These are phyloP conservation scores for Microcaecilia unicolor DNA, from an alignment of 2,797 vertebrate species.

Conservation along the genomic window DNA sequence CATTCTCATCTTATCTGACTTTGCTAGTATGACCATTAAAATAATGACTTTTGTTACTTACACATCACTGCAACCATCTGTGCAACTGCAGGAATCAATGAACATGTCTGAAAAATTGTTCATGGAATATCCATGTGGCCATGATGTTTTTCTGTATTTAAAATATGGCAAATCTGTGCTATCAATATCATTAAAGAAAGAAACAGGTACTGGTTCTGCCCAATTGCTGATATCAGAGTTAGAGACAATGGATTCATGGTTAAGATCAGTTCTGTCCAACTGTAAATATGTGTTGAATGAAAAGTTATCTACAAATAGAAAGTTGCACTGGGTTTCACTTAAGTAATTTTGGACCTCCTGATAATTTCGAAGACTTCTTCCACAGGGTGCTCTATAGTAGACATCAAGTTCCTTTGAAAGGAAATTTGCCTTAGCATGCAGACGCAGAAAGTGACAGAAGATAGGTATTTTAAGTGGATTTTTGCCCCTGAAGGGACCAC, in stretches of 20 bases:
- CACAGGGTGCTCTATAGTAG: conserved; percentile 79
- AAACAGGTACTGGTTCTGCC: conserved; percentile 65
- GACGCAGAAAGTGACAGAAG: conserved; percentile 69
- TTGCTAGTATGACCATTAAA: too few relatives aligned
- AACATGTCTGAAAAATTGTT: conserved; percentile 57
- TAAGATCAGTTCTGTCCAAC: conserved; percentile 43
- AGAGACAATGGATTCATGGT: conserved; percentile 35
- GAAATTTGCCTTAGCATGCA: conserved; percentile 44
- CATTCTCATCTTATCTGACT: too few relatives aligned
- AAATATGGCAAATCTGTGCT: conserved; percentile 55
- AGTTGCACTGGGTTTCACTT: conserved; percentile 58
- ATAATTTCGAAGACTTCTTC: conserved; percentile 63
- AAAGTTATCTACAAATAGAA: conserved; percentile 78
- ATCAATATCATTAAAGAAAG: conserved; percentile 62
- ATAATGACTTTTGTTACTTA: too few relatives aligned
- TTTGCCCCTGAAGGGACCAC: conserved; percentile 47
- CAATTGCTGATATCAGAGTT: conserved; percentile 79
- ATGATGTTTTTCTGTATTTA: conserved; percentile 77
- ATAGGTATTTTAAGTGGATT: conserved; percentile 80
- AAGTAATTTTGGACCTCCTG: conserved; percentile 72
- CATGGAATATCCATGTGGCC: conserved; percentile 79
- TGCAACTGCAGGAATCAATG: conserved; percentile 72
- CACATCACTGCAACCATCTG: conserved; percentile 68
- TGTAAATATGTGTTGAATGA: conserved; percentile 72
- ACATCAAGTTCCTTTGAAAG: conserved; percentile 44